These are phyloP conservation scores for Rhagoletis pomonella DNA, from an alignment of 1,140 invertebrate genomes.

Conservation along the genomic window DNA sequence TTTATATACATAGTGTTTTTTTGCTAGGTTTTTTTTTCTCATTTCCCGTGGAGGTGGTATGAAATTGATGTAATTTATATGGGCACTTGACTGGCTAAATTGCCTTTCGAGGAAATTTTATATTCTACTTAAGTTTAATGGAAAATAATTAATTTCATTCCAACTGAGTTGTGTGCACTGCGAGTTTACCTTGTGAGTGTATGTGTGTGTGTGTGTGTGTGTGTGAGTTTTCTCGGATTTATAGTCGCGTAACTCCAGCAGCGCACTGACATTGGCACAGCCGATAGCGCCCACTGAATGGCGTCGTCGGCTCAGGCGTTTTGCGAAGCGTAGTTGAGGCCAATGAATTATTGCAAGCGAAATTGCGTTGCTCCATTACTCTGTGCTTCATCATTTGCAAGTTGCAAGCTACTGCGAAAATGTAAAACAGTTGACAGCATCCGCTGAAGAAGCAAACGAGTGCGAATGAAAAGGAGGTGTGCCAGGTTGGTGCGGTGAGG, in stretches of 20 bases:
- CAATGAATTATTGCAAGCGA: slow-evolving; percentile 55
- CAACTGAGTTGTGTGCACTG: slow-evolving; percentile 58
- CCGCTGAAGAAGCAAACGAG: neutral
- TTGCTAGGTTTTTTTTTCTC: neutral
- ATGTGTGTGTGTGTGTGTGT: neutral
- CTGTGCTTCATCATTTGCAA: neutral
- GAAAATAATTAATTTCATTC: slow-evolving; percentile 74
- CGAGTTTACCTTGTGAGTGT: neutral
- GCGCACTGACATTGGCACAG: neutral
- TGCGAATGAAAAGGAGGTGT: neutral
- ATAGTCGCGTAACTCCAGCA: neutral
- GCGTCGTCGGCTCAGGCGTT: neutral
- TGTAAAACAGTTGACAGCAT: slow-evolving; percentile 43
- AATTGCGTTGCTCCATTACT: slow-evolving; percentile 49
- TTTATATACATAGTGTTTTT: neutral
- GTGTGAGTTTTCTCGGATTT: neutral
- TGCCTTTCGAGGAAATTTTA: slow-evolving; percentile 72
- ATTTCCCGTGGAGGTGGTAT: slow-evolving; percentile 60
- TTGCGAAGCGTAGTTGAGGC: neutral
- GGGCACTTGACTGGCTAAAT: slow-evolving; percentile 74
- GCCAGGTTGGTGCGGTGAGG: neutral
- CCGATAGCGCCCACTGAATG: neutral
- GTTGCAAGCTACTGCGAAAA: neutral
- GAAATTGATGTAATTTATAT: slow-evolving; percentile 75
- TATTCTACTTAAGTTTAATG: slow-evolving; percentile 73